phyloP scores from a whole-genome alignment of 2,797 vertebrate genomes.

The Notamacropus eugenii region DNA sequence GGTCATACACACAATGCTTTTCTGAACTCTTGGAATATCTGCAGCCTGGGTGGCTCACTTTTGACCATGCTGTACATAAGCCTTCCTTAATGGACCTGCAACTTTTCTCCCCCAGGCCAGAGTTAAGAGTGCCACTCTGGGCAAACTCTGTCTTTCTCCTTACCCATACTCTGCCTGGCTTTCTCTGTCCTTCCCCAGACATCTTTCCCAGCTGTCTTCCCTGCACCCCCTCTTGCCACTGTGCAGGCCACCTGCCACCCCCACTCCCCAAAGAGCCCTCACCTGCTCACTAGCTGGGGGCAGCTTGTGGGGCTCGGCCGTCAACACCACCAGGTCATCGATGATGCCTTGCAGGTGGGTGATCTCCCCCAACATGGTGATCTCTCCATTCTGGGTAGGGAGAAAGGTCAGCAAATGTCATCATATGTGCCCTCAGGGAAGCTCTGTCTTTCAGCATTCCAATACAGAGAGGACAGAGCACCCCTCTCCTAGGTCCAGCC shows the following conservation, averaged over 20 bases:
- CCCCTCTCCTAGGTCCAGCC: neutral
- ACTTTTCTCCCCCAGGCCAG: neutral
- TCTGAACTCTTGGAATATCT: neutral
- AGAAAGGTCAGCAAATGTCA: neutral
- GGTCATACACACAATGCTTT: neutral
- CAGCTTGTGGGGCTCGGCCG: conserved; percentile 96
- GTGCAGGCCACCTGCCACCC: rapidly evolving
- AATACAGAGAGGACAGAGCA: neutral
- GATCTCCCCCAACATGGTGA: conserved; percentile 97
- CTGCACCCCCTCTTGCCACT: too few species aligned
- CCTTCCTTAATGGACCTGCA: neutral
- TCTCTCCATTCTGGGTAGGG: conserved; percentile 92
- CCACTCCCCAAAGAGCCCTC: neutral
- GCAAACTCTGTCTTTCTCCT: neutral
- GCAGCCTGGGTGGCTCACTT: neutral
- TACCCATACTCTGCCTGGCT: neutral
- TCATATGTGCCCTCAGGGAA: neutral
- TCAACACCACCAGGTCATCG: conserved; percentile 94
- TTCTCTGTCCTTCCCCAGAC: neutral
- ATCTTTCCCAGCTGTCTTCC: neutral
- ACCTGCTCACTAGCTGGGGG: conserved; percentile 98
- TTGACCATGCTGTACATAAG: neutral
- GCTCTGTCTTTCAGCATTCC: rapidly evolving
- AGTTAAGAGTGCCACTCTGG: neutral
- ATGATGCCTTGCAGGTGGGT: conserved; percentile 98